Evolutionary conservation across 2,888 invertebrate genomes (phyloP).

Genomic region (Molanna angustata): DNA sequence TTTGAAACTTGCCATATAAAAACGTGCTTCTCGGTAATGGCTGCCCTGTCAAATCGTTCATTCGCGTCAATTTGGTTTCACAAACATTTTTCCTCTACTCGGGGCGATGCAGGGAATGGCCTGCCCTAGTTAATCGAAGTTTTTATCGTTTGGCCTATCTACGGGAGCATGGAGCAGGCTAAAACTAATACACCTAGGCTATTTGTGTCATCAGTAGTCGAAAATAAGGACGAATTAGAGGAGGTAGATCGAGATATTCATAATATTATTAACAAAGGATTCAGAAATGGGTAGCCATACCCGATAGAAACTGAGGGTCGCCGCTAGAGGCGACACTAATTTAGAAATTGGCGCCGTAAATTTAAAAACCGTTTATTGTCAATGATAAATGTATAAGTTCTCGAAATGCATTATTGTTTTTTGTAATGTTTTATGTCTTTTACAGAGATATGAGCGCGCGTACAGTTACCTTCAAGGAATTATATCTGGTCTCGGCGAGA

Average conservation of each 20-base stretch:
- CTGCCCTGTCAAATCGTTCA: slow-evolving; percentile 33
- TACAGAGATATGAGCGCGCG: slow-evolving; percentile 88
- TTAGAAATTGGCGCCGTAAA: slow-evolving; percentile 17
- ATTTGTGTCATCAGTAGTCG: slow-evolving; percentile 76
- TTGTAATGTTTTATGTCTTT: slow-evolving; percentile 37
- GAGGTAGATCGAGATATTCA: slow-evolving; percentile 60
- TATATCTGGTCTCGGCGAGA: slow-evolving; percentile 82
- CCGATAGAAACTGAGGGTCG: slow-evolving; percentile 45
- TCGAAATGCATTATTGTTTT: neutral
- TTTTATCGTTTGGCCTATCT: slow-evolving; percentile 52
- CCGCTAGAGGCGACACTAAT: slow-evolving; percentile 48
- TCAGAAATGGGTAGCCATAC: slow-evolving; percentile 55
- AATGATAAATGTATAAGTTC: neutral
- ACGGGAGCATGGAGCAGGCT: slow-evolving; percentile 57
- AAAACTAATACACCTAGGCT: slow-evolving; percentile 67
- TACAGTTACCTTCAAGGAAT: slow-evolving; percentile 74
- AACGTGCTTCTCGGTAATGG: slow-evolving; percentile 21
- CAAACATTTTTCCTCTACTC: slow-evolving; percentile 56
- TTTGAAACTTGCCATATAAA: slow-evolving; percentile 36
- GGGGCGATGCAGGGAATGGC: slow-evolving; percentile 62
- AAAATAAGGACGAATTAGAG: slow-evolving; percentile 87
- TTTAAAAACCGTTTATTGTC: slow-evolving; percentile 13
- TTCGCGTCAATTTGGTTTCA: slow-evolving; percentile 42
- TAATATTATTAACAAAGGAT: slow-evolving; percentile 41
- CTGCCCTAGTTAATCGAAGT: slow-evolving; percentile 58